These are phyloP conservation scores for Barnardius zonarius DNA, from an alignment of 2,113 vertebrate species.

Conservation along the genomic window DNA sequence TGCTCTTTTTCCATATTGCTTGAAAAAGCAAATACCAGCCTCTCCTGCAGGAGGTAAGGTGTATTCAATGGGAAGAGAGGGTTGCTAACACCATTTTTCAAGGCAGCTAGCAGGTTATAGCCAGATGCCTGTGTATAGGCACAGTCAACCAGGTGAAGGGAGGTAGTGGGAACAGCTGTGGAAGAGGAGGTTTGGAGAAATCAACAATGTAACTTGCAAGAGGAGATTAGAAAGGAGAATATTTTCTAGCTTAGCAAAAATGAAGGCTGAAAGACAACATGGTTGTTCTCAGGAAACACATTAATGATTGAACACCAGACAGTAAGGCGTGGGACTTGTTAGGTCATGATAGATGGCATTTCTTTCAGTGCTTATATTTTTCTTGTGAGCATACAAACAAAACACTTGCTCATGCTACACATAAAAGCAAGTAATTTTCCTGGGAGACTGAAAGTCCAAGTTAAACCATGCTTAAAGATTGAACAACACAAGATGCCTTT, in stretches of 20 bases:
- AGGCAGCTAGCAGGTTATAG: neutral
- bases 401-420: neutral
- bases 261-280: neutral
- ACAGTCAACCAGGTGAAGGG: neutral
- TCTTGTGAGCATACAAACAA: neutral
- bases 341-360: neutral
- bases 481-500: neutral
- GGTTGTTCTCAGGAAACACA: neutral
- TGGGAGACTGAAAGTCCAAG: neutral
- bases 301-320: neutral
- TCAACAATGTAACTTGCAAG: neutral
- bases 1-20: no score
- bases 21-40: neutral
- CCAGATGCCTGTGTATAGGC: neutral
- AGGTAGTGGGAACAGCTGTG: neutral
- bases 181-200: neutral
- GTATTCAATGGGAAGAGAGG: neutral
- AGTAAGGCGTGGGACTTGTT: neutral
- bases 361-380: neutral
- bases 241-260: neutral
- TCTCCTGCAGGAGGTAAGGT: neutral
- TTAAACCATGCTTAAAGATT: neutral
- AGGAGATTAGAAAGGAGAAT: neutral
- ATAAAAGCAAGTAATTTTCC: neutral
- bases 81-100: neutral